A percentile compares a stretch with the other conserved stretches of the same genome.
Conservation (phyloP, 2,888 invertebrate genomes). For the Cremastinae sp. region DNA sequence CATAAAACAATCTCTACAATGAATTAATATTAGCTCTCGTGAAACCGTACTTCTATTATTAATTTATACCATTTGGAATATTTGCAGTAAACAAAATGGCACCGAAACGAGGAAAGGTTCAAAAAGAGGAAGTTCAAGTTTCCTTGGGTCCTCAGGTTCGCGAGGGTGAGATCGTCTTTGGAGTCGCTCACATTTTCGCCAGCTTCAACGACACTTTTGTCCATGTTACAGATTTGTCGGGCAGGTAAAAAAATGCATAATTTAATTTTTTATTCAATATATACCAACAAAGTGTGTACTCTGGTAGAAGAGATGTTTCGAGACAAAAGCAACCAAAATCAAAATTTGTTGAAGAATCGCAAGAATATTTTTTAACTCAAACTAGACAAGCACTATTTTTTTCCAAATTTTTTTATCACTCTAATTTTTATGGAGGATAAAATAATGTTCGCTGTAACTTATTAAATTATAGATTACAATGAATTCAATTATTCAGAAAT, state of each 20-base stretch:
- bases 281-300: no score
- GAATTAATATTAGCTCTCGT: not conserved
- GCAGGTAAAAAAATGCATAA: conserved; percentile 82
- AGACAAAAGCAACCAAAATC: no score
- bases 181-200: conserved; percentile 99
- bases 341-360: no score
- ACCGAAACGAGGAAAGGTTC: conserved; percentile 97
- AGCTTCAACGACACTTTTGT: conserved; percentile 99
- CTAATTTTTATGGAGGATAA: no score
- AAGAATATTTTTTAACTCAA: no score
- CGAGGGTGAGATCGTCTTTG: conserved; percentile 98
- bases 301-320: no score
- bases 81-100: conserved; percentile 88
- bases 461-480: no score
- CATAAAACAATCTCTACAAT: not conserved
- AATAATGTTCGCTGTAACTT: no score
- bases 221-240: conserved; percentile 99
- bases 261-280: no score
- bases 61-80: conserved; percentile 23
- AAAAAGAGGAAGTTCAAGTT: conserved; percentile 98
- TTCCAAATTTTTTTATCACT: no score
- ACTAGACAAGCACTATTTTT: no score
- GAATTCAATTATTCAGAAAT: no score
- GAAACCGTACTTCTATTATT: not conserved
- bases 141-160: conserved; percentile 97